phyloP scores from a whole-genome alignment of 1,140 invertebrate species.

The Trachymyrmex cornetzi region DNA sequence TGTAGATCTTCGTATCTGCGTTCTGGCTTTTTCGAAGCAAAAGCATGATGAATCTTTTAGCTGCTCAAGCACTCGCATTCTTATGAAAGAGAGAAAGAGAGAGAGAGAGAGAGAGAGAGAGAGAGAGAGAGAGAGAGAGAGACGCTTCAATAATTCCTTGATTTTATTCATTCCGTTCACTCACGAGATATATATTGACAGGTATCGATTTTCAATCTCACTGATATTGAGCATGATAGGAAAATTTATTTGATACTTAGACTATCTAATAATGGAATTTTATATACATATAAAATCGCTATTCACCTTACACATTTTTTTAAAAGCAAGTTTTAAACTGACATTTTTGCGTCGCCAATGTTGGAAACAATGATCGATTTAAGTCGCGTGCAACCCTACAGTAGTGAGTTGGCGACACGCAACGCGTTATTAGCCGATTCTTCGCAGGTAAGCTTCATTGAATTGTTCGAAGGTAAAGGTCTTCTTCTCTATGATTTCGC shows the following conservation, averaged over 20 bases:
- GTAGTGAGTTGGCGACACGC: constrained; percentile 17
- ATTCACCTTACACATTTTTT: background rate
- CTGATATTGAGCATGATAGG: background rate
- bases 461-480: background rate
- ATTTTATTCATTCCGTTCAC: background rate
- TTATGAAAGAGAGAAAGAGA: no score
- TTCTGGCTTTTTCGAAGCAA: background rate
- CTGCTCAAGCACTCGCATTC: background rate
- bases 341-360: constrained; percentile 12
- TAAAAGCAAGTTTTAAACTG: background rate
- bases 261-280: background rate
- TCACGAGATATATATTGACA: background rate
- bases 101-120: no score
- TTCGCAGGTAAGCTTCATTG: constrained; percentile 1
- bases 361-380: constrained; percentile 70
- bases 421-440: constrained; percentile 42
- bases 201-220: constrained; percentile 28
- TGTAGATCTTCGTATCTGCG: constrained; percentile 61
- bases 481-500: constrained; percentile 4
- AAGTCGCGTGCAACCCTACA: constrained; percentile 56
- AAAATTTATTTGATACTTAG: background rate
- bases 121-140: no score
- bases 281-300: background rate
- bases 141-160: background rate
- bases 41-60: constrained; percentile 13